Evolutionary conservation across 1,140 invertebrate genomes (phyloP).

Genomic region (Meteorus sp.): DNA sequence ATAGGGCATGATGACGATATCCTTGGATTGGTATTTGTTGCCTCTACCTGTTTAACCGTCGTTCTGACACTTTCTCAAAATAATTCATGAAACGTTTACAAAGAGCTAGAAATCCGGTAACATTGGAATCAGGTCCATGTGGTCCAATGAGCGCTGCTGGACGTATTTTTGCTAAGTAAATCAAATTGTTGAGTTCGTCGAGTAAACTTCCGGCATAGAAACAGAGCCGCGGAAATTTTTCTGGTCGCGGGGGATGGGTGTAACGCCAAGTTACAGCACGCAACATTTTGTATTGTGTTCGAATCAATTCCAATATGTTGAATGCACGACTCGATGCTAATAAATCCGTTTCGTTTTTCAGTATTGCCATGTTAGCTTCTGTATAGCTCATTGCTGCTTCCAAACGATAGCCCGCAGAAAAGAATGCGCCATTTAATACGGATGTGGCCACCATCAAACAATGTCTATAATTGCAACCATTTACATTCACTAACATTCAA

Average conservation of each 20-base stretch:
- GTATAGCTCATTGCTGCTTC: slow-evolving; percentile 31
- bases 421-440: slow-evolving; percentile 47
- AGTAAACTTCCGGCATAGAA: slow-evolving; percentile 51
- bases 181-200: slow-evolving; percentile 43
- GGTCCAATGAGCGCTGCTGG: slow-evolving; percentile 22
- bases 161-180: slow-evolving; percentile 26
- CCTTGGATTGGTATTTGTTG: no score
- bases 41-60: slow-evolving; percentile 47
- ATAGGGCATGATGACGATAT: no score
- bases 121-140: slow-evolving; percentile 13
- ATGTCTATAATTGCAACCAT: slow-evolving; percentile 34
- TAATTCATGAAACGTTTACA: slow-evolving; percentile 55
- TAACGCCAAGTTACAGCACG: slow-evolving; percentile 53
- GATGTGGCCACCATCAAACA: slow-evolving; percentile 42
- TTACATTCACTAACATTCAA: background rate
- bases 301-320: slow-evolving; percentile 43
- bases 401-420: slow-evolving; percentile 36
- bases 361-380: slow-evolving; percentile 18
- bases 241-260: slow-evolving; percentile 43
- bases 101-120: slow-evolving; percentile 14
- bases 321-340: slow-evolving; percentile 32
- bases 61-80: slow-evolving; percentile 54
- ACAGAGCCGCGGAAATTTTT: slow-evolving; percentile 40
- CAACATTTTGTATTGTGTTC: slow-evolving; percentile 46
- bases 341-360: slow-evolving; percentile 29